Base-by-base conservation (phyloP, 1,140 invertebrate species). In the Druon quercuslanigerum region DNA sequence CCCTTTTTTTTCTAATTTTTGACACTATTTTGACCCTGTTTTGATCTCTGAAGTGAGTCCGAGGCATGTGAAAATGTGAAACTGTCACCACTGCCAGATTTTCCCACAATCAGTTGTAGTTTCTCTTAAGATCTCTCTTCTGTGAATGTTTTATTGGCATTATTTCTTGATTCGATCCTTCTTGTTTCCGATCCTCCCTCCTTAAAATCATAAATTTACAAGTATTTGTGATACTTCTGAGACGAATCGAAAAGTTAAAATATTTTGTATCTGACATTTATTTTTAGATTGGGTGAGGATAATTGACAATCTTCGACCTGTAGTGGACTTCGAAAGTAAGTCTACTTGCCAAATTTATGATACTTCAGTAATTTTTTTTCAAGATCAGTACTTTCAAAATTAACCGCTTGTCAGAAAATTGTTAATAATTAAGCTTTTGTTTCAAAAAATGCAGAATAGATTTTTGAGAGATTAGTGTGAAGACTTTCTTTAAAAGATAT, bases 241-340 rank as follows among this genome's bases (percentile, higher is more conserved):
- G 40, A 11, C 40, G 8, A 46, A 8, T 46, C 9, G n/a, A 57
- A 14, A 71, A 13, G 6, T 17, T 74, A 74, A 11, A 72, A 75
- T 66, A 14, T 76, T 50, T 74, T 56, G 75, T 71, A 33, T 70
- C 57, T 46, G 40, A 11, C 40, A 46, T 33, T 33, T 70, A 80
- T 75, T 87, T 87, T 3, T 79, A 91, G 90, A 90, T 73, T 72
- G 90, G 71, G 81, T 90, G 83, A 89, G 87, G 76, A 87, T 89
- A 79, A 84, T 91, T 46, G 84, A 87, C 46, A 82, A 84, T 51
- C 70, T 89, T 8, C 77, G 83, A 72, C 79, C 86, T 73, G 79
- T 83, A 33, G 76, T 82, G 52, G 73, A 73, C 71, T 84, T 87
- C 73, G 85, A 88, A 85, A 84, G 89, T 91, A 83, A 82, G 83